A percentile compares a stretch with the other conserved stretches of the same genome.
Conservation (phyloP, 2,797 vertebrate genomes). For the Myiotriccus ornatus region DNA sequence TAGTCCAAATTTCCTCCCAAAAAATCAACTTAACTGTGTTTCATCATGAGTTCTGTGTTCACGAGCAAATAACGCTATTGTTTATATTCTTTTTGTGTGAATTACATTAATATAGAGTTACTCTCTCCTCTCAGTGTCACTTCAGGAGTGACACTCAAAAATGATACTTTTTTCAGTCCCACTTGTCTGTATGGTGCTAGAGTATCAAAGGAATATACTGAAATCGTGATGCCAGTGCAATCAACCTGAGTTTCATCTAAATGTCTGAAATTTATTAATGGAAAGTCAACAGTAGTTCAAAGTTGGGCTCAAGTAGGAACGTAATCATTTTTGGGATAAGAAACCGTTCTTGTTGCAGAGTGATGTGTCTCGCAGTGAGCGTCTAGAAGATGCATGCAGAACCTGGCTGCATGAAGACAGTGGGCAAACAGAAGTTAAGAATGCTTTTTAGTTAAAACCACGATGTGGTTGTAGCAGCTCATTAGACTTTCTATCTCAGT, state of each 20-base stretch:
- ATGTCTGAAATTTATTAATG: background rate
- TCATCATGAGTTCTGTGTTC: background rate
- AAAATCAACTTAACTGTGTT: background rate
- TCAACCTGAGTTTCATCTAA: background rate
- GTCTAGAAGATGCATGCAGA: background rate
- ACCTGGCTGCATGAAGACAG: background rate
- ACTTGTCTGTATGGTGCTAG: background rate
- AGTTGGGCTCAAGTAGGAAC: background rate
- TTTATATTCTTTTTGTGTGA: background rate
- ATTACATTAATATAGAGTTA: background rate
- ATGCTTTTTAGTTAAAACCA: background rate
- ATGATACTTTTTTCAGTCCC: background rate
- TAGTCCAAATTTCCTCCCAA: background rate
- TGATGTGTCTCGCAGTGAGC: background rate
- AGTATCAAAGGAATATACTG: background rate
- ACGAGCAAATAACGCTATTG: background rate
- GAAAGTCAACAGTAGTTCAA: background rate
- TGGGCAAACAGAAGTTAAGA: background rate
- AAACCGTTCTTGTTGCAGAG: background rate
- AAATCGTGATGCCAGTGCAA: background rate
- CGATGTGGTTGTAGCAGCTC: background rate
- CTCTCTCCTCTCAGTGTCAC: background rate
- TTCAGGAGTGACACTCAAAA: background rate
- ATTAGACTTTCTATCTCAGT: background rate
- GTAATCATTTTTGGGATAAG: background rate